A percentile compares a stretch with the other conserved stretches of the same genome.
Conservation (phyloP, 2,797 vertebrate genomes). For the Diplodus puntazzo region DNA sequence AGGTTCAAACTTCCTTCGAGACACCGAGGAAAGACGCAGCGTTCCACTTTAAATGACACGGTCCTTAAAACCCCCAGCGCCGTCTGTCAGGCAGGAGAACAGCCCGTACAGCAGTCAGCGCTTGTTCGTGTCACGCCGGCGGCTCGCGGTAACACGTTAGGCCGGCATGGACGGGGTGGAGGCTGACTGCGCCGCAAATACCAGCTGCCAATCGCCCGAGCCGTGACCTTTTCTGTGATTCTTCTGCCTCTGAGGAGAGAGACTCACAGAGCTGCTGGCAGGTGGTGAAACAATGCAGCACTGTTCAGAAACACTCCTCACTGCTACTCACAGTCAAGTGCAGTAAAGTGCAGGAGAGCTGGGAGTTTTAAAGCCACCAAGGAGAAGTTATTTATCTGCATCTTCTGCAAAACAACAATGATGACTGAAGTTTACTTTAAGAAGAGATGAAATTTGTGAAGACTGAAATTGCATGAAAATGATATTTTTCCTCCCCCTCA, state of each 20-base stretch:
- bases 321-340: background rate
- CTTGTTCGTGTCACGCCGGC: conserved; percentile 59
- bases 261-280: conserved; percentile 9
- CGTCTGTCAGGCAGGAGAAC: conserved; percentile 56
- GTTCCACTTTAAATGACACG: conserved; percentile 27
- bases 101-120: conserved; percentile 31
- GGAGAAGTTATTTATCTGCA: background rate
- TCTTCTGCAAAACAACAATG: background rate
- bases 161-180: conserved; percentile 39
- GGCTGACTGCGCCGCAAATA: conserved; percentile 80
- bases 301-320: conserved; percentile 14
- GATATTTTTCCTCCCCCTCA: background rate
- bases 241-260: conserved; percentile 63
- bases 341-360: background rate
- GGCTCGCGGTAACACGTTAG: conserved; percentile 47
- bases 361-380: background rate
- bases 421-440: background rate
- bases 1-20: conserved; percentile 31
- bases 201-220: conserved; percentile 79
- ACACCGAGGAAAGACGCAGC: conserved; percentile 2
- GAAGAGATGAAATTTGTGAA: no score
- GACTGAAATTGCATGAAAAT: background rate
- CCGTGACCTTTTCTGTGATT: conserved; percentile 82
- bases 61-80: conserved; percentile 35
- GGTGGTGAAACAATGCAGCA: conserved; percentile 1